These are phyloP conservation scores for Manis crassicaudata DNA, from an alignment of 2,797 vertebrate genomes.

Conservation along the genomic window DNA sequence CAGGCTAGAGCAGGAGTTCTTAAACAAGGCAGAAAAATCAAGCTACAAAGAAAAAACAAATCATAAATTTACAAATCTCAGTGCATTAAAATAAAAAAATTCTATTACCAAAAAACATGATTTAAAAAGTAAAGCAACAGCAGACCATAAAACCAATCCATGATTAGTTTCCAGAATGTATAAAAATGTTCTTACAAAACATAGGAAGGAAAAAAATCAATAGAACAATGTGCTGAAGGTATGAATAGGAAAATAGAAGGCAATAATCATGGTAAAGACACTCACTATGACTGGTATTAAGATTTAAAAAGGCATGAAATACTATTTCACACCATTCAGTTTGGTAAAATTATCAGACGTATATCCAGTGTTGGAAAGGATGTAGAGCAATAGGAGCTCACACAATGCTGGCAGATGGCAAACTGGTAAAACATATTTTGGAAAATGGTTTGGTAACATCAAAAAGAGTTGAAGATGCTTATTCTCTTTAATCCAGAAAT, in stretches of 20 bases:
- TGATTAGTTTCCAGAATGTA: background rate
- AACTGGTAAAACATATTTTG: background rate
- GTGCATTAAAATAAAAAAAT: background rate
- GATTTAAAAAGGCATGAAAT: background rate
- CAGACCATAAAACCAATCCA: background rate
- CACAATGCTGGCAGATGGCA: rapidly evolving
- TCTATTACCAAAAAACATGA: background rate
- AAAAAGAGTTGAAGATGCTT: background rate
- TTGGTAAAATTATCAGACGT: background rate
- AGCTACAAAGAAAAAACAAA: background rate
- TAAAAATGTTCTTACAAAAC: background rate
- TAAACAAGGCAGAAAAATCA: background rate
- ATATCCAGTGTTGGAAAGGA: background rate
- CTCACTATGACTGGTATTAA: background rate
- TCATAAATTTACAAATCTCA: background rate
- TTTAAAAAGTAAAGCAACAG: background rate
- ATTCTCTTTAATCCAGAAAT: background rate
- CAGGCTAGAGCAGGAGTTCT: background rate
- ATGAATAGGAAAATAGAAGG: background rate
- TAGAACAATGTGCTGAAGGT: background rate
- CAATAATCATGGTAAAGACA: background rate
- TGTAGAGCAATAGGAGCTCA: too few relatives aligned
- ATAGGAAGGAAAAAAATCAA: background rate
- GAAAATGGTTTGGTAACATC: background rate
- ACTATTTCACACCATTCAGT: background rate